Conservation (phyloP, 1,140 invertebrate genomes). For the Grapholita molesta region DNA sequence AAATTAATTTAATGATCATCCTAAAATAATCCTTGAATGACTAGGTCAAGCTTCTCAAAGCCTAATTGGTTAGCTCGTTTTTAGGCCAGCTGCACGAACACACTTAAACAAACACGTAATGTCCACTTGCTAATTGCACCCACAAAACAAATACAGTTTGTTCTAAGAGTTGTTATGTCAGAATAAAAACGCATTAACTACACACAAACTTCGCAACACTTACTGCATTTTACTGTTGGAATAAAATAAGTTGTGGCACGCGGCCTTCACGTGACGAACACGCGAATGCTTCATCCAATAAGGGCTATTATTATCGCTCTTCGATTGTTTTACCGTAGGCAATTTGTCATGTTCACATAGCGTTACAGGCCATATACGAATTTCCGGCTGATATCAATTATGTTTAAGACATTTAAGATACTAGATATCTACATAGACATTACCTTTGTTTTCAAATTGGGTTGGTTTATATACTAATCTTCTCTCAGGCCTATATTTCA, state of each 20-base stretch:
- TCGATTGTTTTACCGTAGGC: conserved; percentile 3
- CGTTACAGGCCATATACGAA: background rate
- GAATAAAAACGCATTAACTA: background rate
- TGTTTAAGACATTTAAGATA: background rate
- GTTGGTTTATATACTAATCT: no score
- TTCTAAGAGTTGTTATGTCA: background rate
- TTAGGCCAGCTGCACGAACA: conserved; percentile 21
- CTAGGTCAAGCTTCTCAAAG: background rate
- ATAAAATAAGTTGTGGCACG: conserved; percentile 21
- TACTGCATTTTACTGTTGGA: background rate
- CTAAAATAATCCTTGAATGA: background rate
- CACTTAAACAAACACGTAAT: conserved; percentile 22
- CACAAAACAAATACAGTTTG: conserved; percentile 32
- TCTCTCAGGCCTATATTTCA: no score
- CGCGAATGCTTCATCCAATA: conserved; percentile 18
- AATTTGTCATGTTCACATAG: background rate
- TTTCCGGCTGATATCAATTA: background rate
- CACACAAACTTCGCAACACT: background rate
- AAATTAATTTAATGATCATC: background rate
- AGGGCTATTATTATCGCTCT: conserved; percentile 11
- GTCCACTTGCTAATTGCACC: conserved; percentile 30
- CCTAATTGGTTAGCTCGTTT: background rate
- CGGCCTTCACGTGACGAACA: conserved; percentile 29
- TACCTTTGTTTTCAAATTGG: no score
- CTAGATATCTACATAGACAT: no score